A percentile compares a stretch with the other conserved stretches of the same genome.
Evolutionary conservation across 1,140 invertebrate species (phyloP).

Genomic region (Bombus superbus): DNA sequence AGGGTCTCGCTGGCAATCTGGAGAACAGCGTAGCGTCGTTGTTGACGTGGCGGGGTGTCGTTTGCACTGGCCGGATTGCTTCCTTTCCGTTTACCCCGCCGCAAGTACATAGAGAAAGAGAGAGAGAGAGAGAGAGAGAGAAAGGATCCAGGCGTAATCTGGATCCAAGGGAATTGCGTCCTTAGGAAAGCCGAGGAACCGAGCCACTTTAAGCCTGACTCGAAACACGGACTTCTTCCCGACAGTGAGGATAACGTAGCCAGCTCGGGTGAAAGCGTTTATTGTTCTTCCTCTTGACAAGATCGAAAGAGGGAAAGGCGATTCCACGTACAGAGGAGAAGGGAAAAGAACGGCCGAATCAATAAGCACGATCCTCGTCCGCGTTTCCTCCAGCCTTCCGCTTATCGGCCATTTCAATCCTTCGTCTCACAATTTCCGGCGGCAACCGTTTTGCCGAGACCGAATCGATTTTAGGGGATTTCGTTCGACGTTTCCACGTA

Average conservation of each 20-base stretch:
- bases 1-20: not conserved
- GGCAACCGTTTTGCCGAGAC: not conserved
- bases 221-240: conserved; percentile 32
- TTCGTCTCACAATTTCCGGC: conserved; percentile 5
- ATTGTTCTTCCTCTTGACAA: conserved; percentile 41
- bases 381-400: not conserved
- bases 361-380: conserved; percentile 30
- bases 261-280: conserved; percentile 24
- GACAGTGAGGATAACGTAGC: not conserved
- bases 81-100: conserved; percentile 37
- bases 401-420: conserved; percentile 15
- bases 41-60: conserved; percentile 31
- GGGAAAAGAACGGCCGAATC: not conserved
- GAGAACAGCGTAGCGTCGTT: not conserved
- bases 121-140: not conserved
- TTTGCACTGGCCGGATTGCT: conserved; percentile 38
- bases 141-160: conserved; percentile 22
- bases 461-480: conserved; percentile 9
- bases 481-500: not conserved
- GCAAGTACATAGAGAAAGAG: conserved; percentile 21
- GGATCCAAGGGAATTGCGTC: conserved; percentile 45
- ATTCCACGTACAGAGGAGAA: not conserved
- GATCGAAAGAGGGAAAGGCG: conserved; percentile 27
- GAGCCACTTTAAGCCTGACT: conserved; percentile 35
- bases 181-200: conserved; percentile 23